phyloP scores from a whole-genome alignment of 2,113 vertebrate genomes.

The Vombatus ursinus region DNA sequence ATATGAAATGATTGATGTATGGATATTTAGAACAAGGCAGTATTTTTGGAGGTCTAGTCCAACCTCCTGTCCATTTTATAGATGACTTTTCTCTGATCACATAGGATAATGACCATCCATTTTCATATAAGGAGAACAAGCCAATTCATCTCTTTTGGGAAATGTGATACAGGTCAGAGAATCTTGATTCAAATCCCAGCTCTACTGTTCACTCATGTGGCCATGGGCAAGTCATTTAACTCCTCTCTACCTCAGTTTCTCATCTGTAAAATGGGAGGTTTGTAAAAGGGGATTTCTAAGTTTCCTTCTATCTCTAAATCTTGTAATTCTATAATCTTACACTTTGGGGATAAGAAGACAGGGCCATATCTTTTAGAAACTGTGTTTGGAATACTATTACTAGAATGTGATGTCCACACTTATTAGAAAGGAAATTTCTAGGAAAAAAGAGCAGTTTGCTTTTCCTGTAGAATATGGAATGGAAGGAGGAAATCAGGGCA shows the following conservation, averaged over 20 bases:
- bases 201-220: not conserved
- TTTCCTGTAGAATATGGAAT: conserved; percentile 47
- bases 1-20: not conserved
- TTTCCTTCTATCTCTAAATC: not conserved
- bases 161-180: not conserved
- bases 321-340: not conserved
- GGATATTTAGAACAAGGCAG: not conserved
- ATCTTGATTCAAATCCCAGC: not conserved
- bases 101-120: not conserved
- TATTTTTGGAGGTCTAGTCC: not conserved
- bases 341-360: not conserved
- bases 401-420: conserved; percentile 25
- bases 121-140: not conserved
- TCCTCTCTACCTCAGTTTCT: not conserved
- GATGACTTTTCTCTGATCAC: not conserved
- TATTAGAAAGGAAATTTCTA: conserved; percentile 67
- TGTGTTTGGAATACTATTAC: no score
- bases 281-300: not conserved
- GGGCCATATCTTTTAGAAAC: not conserved
- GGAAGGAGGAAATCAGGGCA: not conserved
- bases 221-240: not conserved
- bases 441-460: conserved; percentile 21
- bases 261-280: no score
- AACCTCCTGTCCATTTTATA: not conserved
- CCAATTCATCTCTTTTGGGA: not conserved